Conservation (phyloP, 2,113 vertebrate genomes). For the Anthoscopus minutus region DNA sequence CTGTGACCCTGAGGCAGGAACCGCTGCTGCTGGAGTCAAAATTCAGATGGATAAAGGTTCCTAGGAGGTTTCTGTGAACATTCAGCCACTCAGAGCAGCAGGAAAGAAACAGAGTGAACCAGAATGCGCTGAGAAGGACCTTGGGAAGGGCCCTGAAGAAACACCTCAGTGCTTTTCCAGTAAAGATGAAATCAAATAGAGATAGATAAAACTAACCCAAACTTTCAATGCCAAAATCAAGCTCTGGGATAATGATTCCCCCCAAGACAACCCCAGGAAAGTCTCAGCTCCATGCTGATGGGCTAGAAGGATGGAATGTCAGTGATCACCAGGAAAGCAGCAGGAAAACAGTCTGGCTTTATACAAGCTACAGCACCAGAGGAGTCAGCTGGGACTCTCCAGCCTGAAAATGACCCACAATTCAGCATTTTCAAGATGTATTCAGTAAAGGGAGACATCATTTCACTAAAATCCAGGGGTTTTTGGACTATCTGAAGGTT, state of each 20-base stretch:
- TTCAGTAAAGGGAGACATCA: not conserved
- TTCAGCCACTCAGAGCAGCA: not conserved
- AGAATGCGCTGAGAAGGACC: not conserved
- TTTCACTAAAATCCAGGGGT: not conserved
- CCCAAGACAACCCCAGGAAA: not conserved
- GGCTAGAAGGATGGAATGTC: not conserved
- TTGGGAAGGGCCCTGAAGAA: not conserved
- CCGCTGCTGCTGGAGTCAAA: not conserved
- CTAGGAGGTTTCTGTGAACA: not conserved
- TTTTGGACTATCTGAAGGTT: not conserved
- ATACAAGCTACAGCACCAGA: not conserved
- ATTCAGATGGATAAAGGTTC: not conserved
- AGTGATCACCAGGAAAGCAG: not conserved
- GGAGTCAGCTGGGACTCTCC: not conserved
- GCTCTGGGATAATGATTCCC: accelerated
- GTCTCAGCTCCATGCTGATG: not conserved
- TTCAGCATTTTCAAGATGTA: not conserved
- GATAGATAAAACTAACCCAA: not conserved
- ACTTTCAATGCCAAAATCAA: not conserved
- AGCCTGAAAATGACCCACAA: not conserved
- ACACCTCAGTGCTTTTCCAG: not conserved
- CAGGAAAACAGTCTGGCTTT: not conserved
- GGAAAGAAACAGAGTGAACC: not conserved
- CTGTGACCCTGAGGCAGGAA: not conserved
- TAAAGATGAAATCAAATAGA: not conserved